A percentile compares a stretch with the other conserved stretches of the same genome.
Conservation (phyloP, 1,140 invertebrate genomes). For the Epicauta chinensis region DNA sequence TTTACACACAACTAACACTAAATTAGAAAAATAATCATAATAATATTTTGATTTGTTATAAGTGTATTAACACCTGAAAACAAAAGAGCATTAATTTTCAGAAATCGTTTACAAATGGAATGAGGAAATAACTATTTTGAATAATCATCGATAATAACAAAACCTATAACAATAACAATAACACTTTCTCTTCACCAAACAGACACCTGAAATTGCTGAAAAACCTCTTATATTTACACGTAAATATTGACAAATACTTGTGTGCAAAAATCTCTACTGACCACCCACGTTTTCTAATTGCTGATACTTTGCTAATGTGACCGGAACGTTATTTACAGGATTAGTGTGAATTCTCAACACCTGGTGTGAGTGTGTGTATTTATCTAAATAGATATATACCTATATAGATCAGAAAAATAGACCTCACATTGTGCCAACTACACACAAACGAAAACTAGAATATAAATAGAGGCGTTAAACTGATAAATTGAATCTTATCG, state of each 20-base stretch:
- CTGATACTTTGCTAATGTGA: not conserved
- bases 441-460: not conserved
- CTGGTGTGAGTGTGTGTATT: not conserved
- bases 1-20: too few species aligned
- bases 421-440: conserved; percentile 11
- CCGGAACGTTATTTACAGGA: not conserved
- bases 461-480: conserved; percentile 16
- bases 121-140: not conserved
- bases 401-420: conserved; percentile 5
- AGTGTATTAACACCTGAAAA: too few species aligned
- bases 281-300: conserved; percentile 12
- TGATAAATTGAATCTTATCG: conserved; percentile 10
- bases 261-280: not conserved
- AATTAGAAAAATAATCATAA: too few species aligned
- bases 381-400: too few species aligned
- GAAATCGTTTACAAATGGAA: too few species aligned
- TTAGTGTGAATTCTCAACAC: conserved; percentile 10
- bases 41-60: too few species aligned
- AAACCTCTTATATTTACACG: too few species aligned
- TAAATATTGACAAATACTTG: too few species aligned
- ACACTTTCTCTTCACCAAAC: too few species aligned
- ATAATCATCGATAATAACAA: not conserved
- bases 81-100: too few species aligned
- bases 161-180: too few species aligned
- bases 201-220: too few species aligned